phyloP scores from a whole-genome alignment of 2,888 invertebrate genomes.

The Coelopa pilipes region DNA sequence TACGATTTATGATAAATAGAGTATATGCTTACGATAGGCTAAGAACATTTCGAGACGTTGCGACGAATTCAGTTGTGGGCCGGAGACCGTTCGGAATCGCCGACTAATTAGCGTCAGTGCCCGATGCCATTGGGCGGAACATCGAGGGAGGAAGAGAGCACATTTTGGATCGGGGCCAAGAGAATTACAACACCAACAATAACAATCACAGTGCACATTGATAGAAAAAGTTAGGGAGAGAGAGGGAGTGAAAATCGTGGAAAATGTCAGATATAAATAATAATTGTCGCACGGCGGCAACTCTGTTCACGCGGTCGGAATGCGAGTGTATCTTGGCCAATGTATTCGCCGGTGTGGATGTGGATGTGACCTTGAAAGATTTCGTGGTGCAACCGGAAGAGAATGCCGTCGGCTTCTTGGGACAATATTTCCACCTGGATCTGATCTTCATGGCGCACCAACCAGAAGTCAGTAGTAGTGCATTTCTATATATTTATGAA shows the following conservation, averaged over 20 bases:
- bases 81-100: constrained; percentile 19
- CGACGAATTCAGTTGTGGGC: neutral
- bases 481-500: neutral
- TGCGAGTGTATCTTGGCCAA: constrained; percentile 50
- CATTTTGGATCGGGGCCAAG: neutral
- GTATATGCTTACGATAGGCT: neutral
- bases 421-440: constrained; percentile 56
- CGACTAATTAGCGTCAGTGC: constrained; percentile 1
- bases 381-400: constrained; percentile 42
- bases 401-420: constrained; percentile 56
- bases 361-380: constrained; percentile 39
- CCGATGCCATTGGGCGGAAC: constrained; percentile 19
- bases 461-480: neutral
- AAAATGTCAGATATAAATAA: constrained; percentile 34
- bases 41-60: neutral
- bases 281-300: constrained; percentile 30
- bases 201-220: neutral
- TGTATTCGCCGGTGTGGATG: constrained; percentile 13
- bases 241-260: too few species aligned
- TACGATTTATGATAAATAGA: neutral
- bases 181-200: neutral
- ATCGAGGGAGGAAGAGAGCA: constrained; percentile 1
- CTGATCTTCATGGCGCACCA: constrained; percentile 44
- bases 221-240: too few species aligned
- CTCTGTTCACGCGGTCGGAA: constrained; percentile 49